These are phyloP conservation scores for Erannis defoliaria DNA, from an alignment of 2,888 invertebrate genomes.

Conservation along the genomic window DNA sequence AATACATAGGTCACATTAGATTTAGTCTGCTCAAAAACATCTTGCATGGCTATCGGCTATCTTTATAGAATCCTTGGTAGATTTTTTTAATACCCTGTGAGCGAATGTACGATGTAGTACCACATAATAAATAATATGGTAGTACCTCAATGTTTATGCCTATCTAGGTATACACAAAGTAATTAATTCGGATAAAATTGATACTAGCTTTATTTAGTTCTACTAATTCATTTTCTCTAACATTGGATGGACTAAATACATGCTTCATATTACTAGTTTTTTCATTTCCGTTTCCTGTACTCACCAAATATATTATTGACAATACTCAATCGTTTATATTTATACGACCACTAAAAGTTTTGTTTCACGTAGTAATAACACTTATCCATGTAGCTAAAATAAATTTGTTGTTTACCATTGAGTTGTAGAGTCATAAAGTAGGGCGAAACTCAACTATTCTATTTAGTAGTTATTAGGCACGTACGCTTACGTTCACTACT, in stretches of 20 bases:
- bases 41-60: too few relatives aligned
- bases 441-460: slow-evolving; percentile 8
- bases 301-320: neutral
- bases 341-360: neutral
- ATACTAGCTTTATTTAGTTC: neutral
- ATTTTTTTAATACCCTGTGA: too few relatives aligned
- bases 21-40: too few relatives aligned
- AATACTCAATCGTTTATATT: neutral
- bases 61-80: too few relatives aligned
- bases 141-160: too few relatives aligned
- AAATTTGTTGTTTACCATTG: slow-evolving; percentile 1
- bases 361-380: neutral
- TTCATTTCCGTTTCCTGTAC: neutral
- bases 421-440: slow-evolving; percentile 3
- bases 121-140: too few relatives aligned
- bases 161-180: neutral
- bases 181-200: neutral
- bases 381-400: neutral
- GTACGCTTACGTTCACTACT: slow-evolving; percentile 9
- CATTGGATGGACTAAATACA: neutral
- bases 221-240: neutral
- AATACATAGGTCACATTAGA: too few relatives aligned
- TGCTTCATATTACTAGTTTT: neutral
- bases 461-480: slow-evolving; percentile 11
- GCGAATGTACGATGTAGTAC: too few relatives aligned